Evolutionary conservation across 2,888 invertebrate species (phyloP).

Genomic region (Pristionchus fissidentatus): DNA sequence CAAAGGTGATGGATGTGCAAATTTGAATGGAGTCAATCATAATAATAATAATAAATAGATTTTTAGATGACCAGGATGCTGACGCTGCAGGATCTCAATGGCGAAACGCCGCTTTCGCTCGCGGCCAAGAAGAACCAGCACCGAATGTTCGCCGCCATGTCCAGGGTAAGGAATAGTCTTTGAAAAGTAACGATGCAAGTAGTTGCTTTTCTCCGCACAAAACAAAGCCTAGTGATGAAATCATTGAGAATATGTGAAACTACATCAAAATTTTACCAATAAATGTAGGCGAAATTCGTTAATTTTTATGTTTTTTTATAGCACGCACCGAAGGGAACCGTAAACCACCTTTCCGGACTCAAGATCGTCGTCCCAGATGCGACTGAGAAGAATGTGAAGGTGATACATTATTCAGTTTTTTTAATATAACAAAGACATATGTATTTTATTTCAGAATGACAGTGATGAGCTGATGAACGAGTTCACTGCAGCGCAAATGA

Average conservation of each 20-base stretch:
- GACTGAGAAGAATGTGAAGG: conserved; percentile 12
- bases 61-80: conserved; percentile 17
- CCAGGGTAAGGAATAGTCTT: conserved; percentile 11
- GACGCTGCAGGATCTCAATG: not conserved
- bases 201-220: no score
- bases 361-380: not conserved
- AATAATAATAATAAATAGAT: not conserved
- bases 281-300: no score
- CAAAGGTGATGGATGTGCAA: not conserved
- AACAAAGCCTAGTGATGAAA: no score
- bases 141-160: conserved; percentile 38
- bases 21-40: not conserved
- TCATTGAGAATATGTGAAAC: no score
- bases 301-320: not conserved
- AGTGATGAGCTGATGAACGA: not conserved
- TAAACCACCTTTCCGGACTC: not conserved
- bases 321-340: not conserved
- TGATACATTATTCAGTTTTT: not conserved
- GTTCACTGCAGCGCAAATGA: not conserved
- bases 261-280: no score
- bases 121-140: conserved; percentile 32
- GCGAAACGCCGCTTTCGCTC: conserved; percentile 28
- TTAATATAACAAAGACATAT: not conserved
- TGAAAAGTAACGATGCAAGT: no score
- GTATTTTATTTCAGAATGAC: not conserved